Conservation (phyloP, 2,797 vertebrate species). For the Threskiornis aethiopicus region DNA sequence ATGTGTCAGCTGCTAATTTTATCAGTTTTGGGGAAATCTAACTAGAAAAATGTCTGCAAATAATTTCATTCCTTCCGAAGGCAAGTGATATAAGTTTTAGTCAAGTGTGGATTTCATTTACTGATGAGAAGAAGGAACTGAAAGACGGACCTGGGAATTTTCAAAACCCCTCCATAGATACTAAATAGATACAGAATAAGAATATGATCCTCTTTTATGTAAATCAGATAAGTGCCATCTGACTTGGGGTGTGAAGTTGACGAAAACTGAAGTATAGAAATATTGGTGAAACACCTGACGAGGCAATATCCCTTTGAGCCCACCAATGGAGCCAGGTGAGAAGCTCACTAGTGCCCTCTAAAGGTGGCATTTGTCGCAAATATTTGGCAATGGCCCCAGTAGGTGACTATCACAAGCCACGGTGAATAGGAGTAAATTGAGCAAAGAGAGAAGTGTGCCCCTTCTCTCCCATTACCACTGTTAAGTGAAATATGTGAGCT, state of each 20-base stretch:
- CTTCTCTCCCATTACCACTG: neutral
- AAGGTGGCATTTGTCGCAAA: neutral
- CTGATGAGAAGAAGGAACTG: neutral
- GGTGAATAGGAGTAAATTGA: neutral
- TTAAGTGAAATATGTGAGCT: neutral
- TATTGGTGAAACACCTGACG: neutral
- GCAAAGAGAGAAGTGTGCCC: neutral
- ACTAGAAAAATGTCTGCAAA: neutral
- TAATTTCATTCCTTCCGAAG: neutral
- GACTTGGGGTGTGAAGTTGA: neutral
- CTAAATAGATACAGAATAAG: neutral
- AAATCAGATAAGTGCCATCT: neutral
- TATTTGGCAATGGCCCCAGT: neutral
- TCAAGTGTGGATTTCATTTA: neutral
- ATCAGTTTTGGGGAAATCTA: neutral
- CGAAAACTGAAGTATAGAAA: neutral
- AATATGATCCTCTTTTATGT: neutral
- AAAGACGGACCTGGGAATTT: neutral
- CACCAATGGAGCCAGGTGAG: rapidly evolving
- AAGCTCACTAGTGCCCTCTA: neutral
- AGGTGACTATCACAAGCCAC: neutral
- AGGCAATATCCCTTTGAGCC: too few relatives aligned
- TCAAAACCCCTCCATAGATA: neutral
- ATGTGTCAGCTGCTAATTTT: neutral
- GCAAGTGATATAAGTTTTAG: neutral